phyloP scores from a whole-genome alignment of 2,113 vertebrate species.

The Festucalex cinctus region DNA sequence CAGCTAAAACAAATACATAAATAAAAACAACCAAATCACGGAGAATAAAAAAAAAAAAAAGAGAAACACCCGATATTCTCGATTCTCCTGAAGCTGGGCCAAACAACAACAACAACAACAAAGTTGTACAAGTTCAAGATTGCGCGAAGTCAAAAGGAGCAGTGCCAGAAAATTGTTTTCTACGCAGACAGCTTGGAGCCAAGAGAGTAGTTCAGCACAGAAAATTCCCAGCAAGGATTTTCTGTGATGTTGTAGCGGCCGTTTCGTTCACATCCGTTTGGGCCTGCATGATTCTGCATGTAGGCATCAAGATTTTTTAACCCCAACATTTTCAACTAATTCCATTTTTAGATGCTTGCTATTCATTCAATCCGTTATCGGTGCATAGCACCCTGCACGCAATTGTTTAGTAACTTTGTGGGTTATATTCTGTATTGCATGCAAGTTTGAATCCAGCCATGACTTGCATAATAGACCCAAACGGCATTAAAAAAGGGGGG shows the following conservation, averaged over 20 bases:
- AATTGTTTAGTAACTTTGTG: background rate
- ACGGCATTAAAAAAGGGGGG: background rate
- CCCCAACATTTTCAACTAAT: background rate
- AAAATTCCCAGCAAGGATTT: slow-evolving; percentile 10
- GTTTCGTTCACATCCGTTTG: background rate
- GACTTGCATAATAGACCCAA: too few relatives aligned
- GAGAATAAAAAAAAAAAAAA: too few relatives aligned
- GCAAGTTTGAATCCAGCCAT: background rate
- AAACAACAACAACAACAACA: background rate
- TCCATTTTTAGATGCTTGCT: background rate
- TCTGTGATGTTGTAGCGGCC: background rate
- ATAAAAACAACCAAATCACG: too few relatives aligned
- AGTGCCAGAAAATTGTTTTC: slow-evolving; percentile 9
- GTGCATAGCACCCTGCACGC: background rate
- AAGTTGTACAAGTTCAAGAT: background rate
- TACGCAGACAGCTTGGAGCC: slow-evolving; percentile 38
- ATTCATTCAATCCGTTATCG: background rate
- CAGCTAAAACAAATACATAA: background rate
- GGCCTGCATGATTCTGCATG: background rate
- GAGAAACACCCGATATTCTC: background rate
- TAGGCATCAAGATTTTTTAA: background rate
- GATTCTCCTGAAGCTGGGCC: background rate
- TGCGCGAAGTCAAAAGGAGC: background rate
- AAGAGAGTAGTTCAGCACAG: slow-evolving; percentile 16
- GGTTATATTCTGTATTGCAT: background rate